phyloP scores from a whole-genome alignment of 1,140 invertebrate genomes.

The Drosophila triauraria region DNA sequence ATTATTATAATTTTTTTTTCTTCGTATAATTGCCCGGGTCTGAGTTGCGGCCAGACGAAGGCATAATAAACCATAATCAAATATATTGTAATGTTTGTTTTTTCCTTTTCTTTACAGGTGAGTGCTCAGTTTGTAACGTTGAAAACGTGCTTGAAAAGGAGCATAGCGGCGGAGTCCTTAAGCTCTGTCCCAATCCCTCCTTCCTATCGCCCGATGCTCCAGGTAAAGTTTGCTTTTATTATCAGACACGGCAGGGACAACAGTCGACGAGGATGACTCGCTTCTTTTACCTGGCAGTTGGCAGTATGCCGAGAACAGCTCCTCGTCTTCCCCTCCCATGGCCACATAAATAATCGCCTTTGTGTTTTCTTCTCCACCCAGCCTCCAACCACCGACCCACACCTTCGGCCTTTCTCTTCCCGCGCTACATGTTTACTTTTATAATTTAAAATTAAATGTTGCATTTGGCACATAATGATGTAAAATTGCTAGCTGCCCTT shows the following conservation, averaged over 20 bases:
- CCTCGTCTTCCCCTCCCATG: slow-evolving; percentile 1
- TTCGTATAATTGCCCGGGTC: slow-evolving; percentile 56
- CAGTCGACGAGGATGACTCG: slow-evolving; percentile 30
- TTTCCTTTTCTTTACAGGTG: slow-evolving; percentile 69
- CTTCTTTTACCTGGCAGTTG: slow-evolving; percentile 36
- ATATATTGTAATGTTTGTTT: slow-evolving; percentile 81
- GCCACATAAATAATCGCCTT: slow-evolving; percentile 77
- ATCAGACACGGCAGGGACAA: slow-evolving; percentile 70
- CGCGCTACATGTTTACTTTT: slow-evolving; percentile 65
- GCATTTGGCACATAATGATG: slow-evolving; percentile 81
- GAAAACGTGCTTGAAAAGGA: slow-evolving; percentile 62
- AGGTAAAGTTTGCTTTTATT: slow-evolving; percentile 75
- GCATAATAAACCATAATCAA: slow-evolving; percentile 76
- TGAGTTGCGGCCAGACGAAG: slow-evolving; percentile 48
- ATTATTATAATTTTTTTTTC: slow-evolving; percentile 69
- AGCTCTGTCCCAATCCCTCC: neutral
- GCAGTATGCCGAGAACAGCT: slow-evolving; percentile 27
- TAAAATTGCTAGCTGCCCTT: slow-evolving; percentile 65
- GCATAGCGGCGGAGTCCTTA: slow-evolving; percentile 13
- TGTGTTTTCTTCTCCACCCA: slow-evolving; percentile 45
- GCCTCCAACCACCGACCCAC: neutral
- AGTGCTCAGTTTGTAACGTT: slow-evolving; percentile 51
- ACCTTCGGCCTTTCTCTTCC: slow-evolving; percentile 1
- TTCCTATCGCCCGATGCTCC: slow-evolving; percentile 7
- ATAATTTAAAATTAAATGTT: slow-evolving; percentile 82